These are phyloP conservation scores for Chrosomus eos DNA, from an alignment of 2,797 vertebrate genomes.

Conservation along the genomic window DNA sequence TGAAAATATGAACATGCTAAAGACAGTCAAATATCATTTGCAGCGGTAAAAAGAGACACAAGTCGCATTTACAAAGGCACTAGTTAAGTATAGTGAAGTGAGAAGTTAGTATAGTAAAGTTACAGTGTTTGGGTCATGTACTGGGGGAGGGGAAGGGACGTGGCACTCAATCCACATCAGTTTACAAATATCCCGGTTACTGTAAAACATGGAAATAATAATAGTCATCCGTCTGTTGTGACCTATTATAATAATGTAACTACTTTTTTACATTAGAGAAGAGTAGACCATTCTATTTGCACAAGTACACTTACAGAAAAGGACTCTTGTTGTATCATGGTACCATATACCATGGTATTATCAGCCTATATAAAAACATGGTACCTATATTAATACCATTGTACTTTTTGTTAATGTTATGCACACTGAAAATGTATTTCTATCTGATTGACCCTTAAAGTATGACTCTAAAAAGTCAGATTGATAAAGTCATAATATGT, in stretches of 20 bases:
- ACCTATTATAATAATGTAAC: background rate
- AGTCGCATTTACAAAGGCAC: background rate
- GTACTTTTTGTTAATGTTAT: background rate
- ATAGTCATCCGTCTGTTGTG: background rate
- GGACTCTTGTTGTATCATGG: background rate
- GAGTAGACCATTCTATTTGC: background rate
- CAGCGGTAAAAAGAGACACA: background rate
- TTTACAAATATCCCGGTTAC: slow-evolving; percentile 1
- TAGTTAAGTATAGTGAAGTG: background rate
- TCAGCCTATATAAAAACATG: background rate
- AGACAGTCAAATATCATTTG: background rate
- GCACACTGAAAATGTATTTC: background rate
- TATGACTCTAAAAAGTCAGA: background rate
- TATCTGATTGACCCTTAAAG: background rate
- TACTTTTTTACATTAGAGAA: background rate
- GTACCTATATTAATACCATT: background rate
- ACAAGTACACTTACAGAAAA: background rate
- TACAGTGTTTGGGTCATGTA: slow-evolving; percentile 1
- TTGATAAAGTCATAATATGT: background rate
- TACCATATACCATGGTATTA: background rate
- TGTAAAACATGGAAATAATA: background rate
- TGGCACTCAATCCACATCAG: slow-evolving; percentile 27
- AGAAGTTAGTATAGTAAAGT: background rate
- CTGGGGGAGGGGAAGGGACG: slow-evolving; percentile 41
- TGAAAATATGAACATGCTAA: background rate